A percentile compares a stretch with the other conserved stretches of the same genome.
phyloP scores from a whole-genome alignment of 2,888 invertebrate species.

The Parascotia fuliginaria region DNA sequence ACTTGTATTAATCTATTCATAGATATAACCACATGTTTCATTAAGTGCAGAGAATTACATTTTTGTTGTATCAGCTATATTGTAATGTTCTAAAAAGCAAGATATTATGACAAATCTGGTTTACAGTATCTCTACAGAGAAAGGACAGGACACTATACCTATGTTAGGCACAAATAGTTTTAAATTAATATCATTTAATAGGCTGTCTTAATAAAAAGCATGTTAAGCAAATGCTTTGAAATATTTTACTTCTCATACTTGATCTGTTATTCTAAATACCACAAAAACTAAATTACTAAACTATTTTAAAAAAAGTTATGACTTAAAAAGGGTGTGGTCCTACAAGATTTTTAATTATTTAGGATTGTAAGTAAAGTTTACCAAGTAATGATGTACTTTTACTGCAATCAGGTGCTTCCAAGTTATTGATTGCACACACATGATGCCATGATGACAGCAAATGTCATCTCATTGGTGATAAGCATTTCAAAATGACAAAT shows the following conservation, averaged over 20 bases:
- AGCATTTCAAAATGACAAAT: slow-evolving; percentile 22
- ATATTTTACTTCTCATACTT: neutral
- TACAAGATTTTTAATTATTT: slow-evolving; percentile 17
- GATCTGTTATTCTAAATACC: neutral
- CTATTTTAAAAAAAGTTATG: slow-evolving; percentile 2
- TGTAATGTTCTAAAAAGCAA: too few relatives aligned
- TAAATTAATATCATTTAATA: too few relatives aligned
- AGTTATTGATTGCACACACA: neutral
- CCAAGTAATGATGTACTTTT: neutral
- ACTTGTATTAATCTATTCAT: too few relatives aligned
- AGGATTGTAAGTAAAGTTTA: neutral
- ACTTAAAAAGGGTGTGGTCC: slow-evolving; percentile 41
- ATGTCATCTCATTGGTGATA: slow-evolving; percentile 16
- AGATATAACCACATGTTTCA: too few relatives aligned
- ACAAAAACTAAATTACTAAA: neutral
- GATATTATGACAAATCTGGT: too few relatives aligned
- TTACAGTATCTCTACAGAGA: too few relatives aligned
- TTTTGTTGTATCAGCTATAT: too few relatives aligned
- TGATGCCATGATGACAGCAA: slow-evolving; percentile 5
- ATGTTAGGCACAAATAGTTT: too few relatives aligned
- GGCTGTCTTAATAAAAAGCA: too few relatives aligned
- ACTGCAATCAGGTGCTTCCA: neutral
- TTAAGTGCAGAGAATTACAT: too few relatives aligned
- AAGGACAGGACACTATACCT: too few relatives aligned
- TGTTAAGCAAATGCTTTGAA: too few relatives aligned